Evolutionary conservation across 2,888 invertebrate species (phyloP), one percentile per base, ranked within the genome.

Genomic region (Polietes domitor): DNA sequence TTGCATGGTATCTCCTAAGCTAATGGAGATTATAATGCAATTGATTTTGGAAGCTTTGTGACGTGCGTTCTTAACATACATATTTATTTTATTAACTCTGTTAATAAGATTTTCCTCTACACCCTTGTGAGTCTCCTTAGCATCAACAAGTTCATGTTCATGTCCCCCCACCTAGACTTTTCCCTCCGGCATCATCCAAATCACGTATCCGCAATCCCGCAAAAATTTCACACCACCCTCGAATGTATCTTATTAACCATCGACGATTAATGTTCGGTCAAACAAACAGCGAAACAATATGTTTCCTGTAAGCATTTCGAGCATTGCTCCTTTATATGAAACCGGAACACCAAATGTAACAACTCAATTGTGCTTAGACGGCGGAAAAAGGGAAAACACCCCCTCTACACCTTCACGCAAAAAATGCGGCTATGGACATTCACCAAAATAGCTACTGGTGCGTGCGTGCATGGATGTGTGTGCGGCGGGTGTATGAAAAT

Each of bases 361-460:
- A 82, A 71, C 61, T 70, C 41, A 77, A 82, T 77, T 21, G 53
- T 53, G 43, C 47, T 68, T 15, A n/a, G 9, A 24, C 32, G 37
- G 5, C 10, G 7, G 19, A 55, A 68, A 7, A 70, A 65, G 43
- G 50, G 50, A 12, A 26, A 37, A 71, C 77, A 63, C 77, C 80
- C 80, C 80, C 80, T 43, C 74, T 24, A 65, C 37, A 68, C 65
- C 37, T 37, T 65, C 37, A 10, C 37, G 41, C 17, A 24, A 24
- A 58, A 12, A 26, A 19, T 37, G 19, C 26, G 61, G 28, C 77
- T 61, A 47, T 76, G 72, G 61, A 76, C 47, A 65, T 75, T 84
- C 77, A 75, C 70, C n/a, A n/a, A 68, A 81, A 75, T 74, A 74
- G 37, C 83, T 79, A 72, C 79, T 81, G 81, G 53, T 72, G 77